Percentiles rank a stretch among this genome's conserved stretches.
phyloP scores from a whole-genome alignment of 2,113 vertebrate species.

The Dromiciops gliroides region DNA sequence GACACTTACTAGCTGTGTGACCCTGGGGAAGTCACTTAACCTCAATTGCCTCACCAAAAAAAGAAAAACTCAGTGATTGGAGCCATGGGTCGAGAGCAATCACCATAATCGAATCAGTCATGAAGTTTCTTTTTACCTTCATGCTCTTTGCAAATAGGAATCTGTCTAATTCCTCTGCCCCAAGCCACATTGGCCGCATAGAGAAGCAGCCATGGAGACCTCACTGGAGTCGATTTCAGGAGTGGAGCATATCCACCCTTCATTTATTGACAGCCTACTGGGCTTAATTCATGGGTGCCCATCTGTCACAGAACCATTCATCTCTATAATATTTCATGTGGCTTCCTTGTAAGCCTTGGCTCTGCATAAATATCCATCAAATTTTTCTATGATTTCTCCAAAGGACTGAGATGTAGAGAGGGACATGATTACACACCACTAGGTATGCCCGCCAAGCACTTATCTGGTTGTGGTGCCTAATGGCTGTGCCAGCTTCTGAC shows the following conservation, averaged over 20 bases:
- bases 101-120: background rate
- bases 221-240: conserved; percentile 4
- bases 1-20: too few species aligned
- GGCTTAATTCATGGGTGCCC: background rate
- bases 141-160: conserved; percentile 39
- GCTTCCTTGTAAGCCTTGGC: conserved; percentile 37
- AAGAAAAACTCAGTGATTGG: conserved; percentile 9
- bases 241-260: background rate
- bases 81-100: background rate
- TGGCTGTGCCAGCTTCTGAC: conserved; percentile 44
- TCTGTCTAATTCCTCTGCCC: conserved; percentile 27
- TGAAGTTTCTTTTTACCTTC: conserved; percentile 25
- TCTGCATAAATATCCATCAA: conserved; percentile 33
- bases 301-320: conserved; percentile 40
- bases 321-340: conserved; percentile 30
- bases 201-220: background rate
- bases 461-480: background rate
- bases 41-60: too few species aligned
- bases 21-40: too few species aligned
- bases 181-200: background rate
- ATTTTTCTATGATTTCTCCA: conserved; percentile 18
- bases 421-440: background rate
- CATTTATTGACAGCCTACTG: conserved; percentile 2
- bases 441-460: background rate
- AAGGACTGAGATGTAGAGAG: background rate